These are phyloP conservation scores for Perdita meconis DNA, from an alignment of 2,888 invertebrate genomes.

Conservation along the genomic window DNA sequence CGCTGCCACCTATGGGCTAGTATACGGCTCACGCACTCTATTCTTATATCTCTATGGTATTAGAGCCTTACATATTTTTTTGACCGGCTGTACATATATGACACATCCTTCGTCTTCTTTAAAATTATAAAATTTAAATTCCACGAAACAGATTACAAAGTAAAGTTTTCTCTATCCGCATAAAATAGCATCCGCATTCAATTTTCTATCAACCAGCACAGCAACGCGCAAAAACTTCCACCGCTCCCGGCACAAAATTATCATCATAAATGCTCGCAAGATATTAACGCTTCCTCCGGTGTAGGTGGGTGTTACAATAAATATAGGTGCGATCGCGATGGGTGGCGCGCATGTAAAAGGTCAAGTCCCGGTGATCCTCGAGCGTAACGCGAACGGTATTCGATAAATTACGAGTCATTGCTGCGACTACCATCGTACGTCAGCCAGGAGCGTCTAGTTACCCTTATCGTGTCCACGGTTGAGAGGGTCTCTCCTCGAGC, in stretches of 20 bases:
- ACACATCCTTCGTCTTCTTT: too few relatives aligned
- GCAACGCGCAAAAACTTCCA: neutral
- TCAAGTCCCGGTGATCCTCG: constrained; percentile 44
- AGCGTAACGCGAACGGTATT: constrained; percentile 19
- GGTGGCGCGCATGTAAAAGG: constrained; percentile 52
- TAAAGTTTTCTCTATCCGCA: too few relatives aligned
- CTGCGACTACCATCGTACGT: constrained; percentile 37
- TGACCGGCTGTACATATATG: too few relatives aligned
- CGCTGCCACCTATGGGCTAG: too few relatives aligned
- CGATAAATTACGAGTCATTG: constrained; percentile 53
- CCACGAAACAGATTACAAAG: too few relatives aligned
- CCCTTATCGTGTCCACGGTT: constrained; percentile 48
- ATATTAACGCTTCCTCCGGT: neutral
- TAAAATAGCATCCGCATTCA: too few relatives aligned
- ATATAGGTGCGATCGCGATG: constrained; percentile 52
- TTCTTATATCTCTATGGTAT: too few relatives aligned
- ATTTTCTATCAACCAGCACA: neutral
- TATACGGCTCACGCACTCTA: too few relatives aligned
- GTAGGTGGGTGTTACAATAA: constrained; percentile 46
- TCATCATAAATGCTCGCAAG: constrained; percentile 6
- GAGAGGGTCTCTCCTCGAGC: constrained; percentile 1
- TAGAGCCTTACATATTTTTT: too few relatives aligned
- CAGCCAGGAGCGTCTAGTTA: constrained; percentile 60
- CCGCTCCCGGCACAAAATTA: neutral
- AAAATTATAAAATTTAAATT: too few relatives aligned